phyloP scores from a whole-genome alignment of 1,140 invertebrate genomes.

The Arctopsyche grandis region DNA sequence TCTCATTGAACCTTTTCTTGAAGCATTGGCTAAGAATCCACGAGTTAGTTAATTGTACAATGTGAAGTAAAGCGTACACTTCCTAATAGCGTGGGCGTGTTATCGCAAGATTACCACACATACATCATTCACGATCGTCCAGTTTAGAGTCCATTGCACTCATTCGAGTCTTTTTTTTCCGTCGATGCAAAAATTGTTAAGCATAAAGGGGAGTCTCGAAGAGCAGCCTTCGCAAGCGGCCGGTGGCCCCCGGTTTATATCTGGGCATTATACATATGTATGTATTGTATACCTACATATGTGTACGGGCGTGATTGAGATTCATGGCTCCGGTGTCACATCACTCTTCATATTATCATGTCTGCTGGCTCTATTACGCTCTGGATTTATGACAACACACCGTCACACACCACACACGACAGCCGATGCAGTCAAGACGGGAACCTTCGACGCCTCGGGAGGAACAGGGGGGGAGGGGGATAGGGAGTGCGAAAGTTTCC shows the following conservation, averaged over 20 bases:
- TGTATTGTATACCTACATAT: too few species aligned
- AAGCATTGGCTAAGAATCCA: too few species aligned
- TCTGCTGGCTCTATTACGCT: slow-evolving; percentile 54
- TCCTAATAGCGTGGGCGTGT: too few species aligned
- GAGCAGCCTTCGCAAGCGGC: not conserved
- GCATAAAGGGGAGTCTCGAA: not conserved
- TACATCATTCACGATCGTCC: too few species aligned
- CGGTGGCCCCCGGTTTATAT: not conserved
- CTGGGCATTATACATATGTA: too few species aligned
- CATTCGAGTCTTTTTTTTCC: not conserved
- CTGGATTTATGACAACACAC: slow-evolving; percentile 50
- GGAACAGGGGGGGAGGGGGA: not conserved
- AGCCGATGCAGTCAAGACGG: not conserved
- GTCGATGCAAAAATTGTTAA: not conserved
- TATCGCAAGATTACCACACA: too few species aligned
- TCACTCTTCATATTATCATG: slow-evolving; percentile 55
- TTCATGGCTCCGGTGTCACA: slow-evolving; percentile 54
- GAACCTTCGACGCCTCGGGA: not conserved
- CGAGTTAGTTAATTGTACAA: too few species aligned
- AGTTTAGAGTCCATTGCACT: not conserved
- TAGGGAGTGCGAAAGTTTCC: not conserved
- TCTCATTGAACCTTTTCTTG: too few species aligned
- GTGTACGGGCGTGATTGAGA: slow-evolving; percentile 52
- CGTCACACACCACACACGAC: slow-evolving; percentile 7
- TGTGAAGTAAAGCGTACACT: too few species aligned